A percentile compares a stretch with the other conserved stretches of the same genome.
Conservation (phyloP, 2,888 invertebrate genomes). For the Folsomia candida region DNA sequence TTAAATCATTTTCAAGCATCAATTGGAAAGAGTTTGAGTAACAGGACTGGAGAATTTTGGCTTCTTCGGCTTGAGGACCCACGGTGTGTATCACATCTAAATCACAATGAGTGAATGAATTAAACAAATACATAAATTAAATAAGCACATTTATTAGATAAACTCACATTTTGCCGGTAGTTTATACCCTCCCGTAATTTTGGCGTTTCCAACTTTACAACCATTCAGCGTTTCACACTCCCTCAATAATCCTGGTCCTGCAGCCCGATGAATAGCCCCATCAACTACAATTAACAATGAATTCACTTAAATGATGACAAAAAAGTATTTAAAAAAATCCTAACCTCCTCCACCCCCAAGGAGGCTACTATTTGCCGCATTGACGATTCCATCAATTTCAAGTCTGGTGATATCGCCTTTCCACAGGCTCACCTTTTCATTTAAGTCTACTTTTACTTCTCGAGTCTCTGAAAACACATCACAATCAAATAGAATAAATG, state of each 20-base stretch:
- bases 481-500: too few relatives aligned
- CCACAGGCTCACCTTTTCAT: constrained; percentile 55
- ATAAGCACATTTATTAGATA: constrained; percentile 54
- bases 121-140: too few relatives aligned
- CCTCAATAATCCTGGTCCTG: constrained; percentile 66
- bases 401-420: constrained; percentile 79
- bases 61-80: constrained; percentile 74
- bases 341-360: constrained; percentile 72
- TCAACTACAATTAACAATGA: constrained; percentile 65
- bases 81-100: constrained; percentile 86
- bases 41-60: constrained; percentile 64
- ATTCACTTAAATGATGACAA: background rate
- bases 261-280: constrained; percentile 82
- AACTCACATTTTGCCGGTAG: constrained; percentile 77
- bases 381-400: constrained; percentile 83
- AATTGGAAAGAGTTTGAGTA: constrained; percentile 68
- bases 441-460: constrained; percentile 11
- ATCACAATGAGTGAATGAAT: background rate
- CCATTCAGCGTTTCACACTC: constrained; percentile 72
- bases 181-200: constrained; percentile 76
- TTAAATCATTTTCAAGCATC: constrained; percentile 60
- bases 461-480: too few relatives aligned
- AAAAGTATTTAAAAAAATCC: background rate
- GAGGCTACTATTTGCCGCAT: constrained; percentile 77
- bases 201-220: constrained; percentile 78